Evolutionary conservation across 2,888 invertebrate genomes (phyloP), one percentile per base, ranked within the genome.

Genomic region (Rapana venosa): DNA sequence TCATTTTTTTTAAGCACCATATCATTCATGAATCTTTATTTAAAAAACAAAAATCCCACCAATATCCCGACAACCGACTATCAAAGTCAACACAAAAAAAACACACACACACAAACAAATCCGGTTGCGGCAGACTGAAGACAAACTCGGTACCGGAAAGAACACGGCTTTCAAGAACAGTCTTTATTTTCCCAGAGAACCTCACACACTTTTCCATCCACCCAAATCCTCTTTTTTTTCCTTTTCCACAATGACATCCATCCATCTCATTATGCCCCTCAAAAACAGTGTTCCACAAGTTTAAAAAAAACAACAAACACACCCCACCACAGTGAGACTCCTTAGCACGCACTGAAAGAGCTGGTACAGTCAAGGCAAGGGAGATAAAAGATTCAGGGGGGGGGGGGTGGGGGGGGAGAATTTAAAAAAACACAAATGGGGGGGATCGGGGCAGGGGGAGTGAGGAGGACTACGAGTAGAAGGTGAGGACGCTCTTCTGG

Each of bases 401-500:
- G 11, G 70, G 70, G 70, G 70, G 70, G 32, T 4, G 17, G 74
- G 30, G 74, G 30, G 74, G 4, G 13, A n/a, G 30, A 1, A n/a
- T 22, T 2, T 1, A n/a, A n/a, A 74, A 22, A n/a, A 74, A 74
- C 0, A 30, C n/a, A 30, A 74, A 11, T 13, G 77, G 0, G 11
- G 26, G 79, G 20, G 26, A 26, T 6, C 22, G 20, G 70, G 6
- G n/a, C 0, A n/a, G 5, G 13, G n/a, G n/a, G 74, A 4, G 83
- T n/a, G 56, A n/a, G 15, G 56, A 11, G 58, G 32, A 47, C 89
- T 93, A 94, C 11, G 94, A 94, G 94, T 97, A 97, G 94, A 96
- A 97, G 35, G 97, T 97, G 86, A 97, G 95, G 6, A 97, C 97
- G 92, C 96, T 96, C 77, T 96, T 96, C 92, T 97, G 97, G 94